Evolutionary conservation across 2,888 invertebrate species (phyloP).

Genomic region (Microctonus hyperodae): DNA sequence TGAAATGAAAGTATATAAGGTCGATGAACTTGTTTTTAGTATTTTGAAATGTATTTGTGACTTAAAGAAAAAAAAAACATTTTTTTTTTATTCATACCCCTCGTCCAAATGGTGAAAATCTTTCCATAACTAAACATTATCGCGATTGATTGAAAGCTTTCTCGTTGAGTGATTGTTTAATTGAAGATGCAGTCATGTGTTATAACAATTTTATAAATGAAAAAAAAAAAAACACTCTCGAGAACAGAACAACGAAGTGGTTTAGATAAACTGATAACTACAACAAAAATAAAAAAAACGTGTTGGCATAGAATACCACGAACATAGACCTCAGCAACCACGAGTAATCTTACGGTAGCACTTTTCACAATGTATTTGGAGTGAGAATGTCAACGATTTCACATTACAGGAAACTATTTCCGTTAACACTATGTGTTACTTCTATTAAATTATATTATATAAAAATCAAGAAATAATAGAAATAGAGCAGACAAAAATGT

Average conservation of each 20-base stretch:
- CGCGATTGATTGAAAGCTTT: background rate
- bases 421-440: background rate
- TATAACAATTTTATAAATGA: background rate
- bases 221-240: conserved; percentile 4
- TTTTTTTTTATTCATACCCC: conserved; percentile 24
- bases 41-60: background rate
- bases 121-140: conserved; percentile 26
- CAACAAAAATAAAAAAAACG: background rate
- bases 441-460: background rate
- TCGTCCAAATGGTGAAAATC: conserved; percentile 18
- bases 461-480: background rate
- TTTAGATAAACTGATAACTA: background rate
- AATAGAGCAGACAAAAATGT: background rate
- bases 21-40: background rate
- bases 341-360: conserved; percentile 6
- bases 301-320: background rate
- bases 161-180: background rate
- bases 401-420: background rate
- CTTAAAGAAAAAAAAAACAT: background rate
- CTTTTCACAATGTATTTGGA: conserved; percentile 5
- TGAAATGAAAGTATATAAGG: background rate
- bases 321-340: background rate
- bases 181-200: background rate
- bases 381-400: background rate
- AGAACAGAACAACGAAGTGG: background rate